These are phyloP conservation scores for Poecilia picta DNA, from an alignment of 2,797 vertebrate species.

Conservation along the genomic window DNA sequence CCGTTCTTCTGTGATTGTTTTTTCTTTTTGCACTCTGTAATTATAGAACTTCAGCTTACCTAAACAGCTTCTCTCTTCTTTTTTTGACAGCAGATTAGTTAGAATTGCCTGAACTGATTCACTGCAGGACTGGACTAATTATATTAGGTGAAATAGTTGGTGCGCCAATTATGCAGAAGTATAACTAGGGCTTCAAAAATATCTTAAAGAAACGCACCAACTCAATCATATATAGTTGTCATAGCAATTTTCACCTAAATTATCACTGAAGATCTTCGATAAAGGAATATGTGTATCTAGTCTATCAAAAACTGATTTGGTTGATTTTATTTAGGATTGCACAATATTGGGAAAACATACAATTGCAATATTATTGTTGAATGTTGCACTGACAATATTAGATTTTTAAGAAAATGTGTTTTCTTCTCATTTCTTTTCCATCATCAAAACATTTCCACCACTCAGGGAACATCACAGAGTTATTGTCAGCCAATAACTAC, in stretches of 20 bases:
- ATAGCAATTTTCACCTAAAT: not conserved
- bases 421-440: not conserved
- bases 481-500: not conserved
- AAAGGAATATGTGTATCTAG: not conserved
- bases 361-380: not conserved
- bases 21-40: not conserved
- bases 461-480: not conserved
- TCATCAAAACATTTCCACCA: not conserved
- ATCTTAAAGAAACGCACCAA: not conserved
- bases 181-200: not conserved
- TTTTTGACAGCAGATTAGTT: not conserved
- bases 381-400: not conserved
- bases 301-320: not conserved
- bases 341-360: not conserved
- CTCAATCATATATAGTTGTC: not conserved
- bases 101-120: not conserved
- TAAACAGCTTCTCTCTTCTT: not conserved
- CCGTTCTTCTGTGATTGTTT: not conserved
- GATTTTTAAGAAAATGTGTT: not conserved
- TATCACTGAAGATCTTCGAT: not conserved
- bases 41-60: not conserved
- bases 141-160: not conserved
- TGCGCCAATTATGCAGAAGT: not conserved
- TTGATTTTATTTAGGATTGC: not conserved
- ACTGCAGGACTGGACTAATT: not conserved